Percentiles rank a stretch among this genome's conserved stretches.
These are phyloP conservation scores for Dasyurus viverrinus DNA, from an alignment of 2,113 vertebrate species.

Conservation along the genomic window DNA sequence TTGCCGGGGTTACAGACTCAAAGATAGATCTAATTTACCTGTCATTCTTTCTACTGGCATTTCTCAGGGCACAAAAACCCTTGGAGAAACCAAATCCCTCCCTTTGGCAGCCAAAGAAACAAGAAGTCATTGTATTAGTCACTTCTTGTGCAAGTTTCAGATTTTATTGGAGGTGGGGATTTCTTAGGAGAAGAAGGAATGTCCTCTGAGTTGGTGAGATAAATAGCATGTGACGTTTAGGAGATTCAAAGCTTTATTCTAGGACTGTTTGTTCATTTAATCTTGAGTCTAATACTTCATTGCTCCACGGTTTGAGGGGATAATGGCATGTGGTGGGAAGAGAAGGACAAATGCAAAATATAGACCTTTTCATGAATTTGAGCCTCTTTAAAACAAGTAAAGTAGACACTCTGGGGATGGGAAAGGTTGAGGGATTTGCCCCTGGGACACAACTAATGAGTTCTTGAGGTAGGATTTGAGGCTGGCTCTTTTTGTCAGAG, in stretches of 20 bases:
- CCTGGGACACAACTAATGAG: not conserved
- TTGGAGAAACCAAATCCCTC: not conserved
- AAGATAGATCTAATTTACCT: not conserved
- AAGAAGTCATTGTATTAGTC: not conserved
- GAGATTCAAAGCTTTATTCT: not conserved
- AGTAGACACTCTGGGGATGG: not conserved
- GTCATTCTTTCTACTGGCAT: not conserved
- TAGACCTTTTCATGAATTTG: not conserved
- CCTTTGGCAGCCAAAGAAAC: not conserved
- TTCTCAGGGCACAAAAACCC: not conserved
- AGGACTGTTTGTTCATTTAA: not conserved
- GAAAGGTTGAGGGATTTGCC: not conserved
- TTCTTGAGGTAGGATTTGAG: not conserved
- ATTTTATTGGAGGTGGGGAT: not conserved
- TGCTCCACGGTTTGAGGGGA: not conserved
- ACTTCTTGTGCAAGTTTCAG: not conserved
- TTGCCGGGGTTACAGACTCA: not conserved
- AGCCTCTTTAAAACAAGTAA: not conserved
- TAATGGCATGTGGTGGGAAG: not conserved
- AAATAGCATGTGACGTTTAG: not conserved
- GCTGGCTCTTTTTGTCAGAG: not conserved
- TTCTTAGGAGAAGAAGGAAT: not conserved
- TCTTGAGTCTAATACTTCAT: not conserved
- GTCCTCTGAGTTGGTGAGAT: not conserved
- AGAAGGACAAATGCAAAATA: not conserved